Evolutionary conservation across 2,113 vertebrate genomes (phyloP).

Genomic region (Lathamus discolor): DNA sequence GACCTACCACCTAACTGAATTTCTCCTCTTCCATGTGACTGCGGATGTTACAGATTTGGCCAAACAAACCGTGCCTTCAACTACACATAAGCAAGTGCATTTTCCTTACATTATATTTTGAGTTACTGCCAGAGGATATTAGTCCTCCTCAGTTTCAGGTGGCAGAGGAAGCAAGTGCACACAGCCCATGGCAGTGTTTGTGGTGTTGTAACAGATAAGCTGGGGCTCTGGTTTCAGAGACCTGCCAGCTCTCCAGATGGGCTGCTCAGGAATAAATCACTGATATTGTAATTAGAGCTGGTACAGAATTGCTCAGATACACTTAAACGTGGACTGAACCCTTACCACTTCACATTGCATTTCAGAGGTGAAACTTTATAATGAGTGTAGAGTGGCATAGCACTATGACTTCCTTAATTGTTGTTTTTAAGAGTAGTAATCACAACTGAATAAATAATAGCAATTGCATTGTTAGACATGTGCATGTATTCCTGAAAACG

Average conservation of each 20-base stretch:
- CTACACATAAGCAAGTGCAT: background rate
- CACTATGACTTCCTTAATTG: background rate
- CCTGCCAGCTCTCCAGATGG: background rate
- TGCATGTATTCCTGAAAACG: background rate
- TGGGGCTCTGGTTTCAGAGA: background rate
- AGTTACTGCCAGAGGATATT: background rate
- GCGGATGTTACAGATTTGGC: background rate
- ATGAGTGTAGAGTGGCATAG: background rate
- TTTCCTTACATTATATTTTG: background rate
- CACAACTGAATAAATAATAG: background rate
- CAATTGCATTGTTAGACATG: background rate
- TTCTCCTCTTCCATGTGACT: background rate
- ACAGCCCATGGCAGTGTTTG: background rate
- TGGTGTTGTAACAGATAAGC: accelerated
- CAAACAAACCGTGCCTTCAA: background rate
- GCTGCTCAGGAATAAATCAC: background rate
- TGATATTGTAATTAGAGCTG: background rate
- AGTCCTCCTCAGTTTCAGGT: background rate
- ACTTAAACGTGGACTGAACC: background rate
- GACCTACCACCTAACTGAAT: background rate
- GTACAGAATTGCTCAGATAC: background rate
- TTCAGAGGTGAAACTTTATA: background rate
- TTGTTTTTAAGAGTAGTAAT: background rate
- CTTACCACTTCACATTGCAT: background rate
- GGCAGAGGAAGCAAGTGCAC: background rate